phyloP scores from a whole-genome alignment of 2,797 vertebrate species.

The Malacoraja senta region DNA sequence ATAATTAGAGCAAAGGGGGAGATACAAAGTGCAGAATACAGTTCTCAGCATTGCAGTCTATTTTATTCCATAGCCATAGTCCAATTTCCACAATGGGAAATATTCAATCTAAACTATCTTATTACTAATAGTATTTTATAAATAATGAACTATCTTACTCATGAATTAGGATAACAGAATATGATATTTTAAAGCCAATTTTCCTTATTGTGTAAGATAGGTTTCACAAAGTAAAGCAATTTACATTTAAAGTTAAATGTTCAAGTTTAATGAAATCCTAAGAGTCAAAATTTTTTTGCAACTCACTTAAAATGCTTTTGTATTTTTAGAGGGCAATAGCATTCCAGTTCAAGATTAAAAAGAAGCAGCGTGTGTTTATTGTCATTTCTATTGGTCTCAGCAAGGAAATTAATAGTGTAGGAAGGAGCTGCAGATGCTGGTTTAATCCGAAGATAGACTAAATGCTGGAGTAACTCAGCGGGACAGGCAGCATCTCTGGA shows the following conservation, averaged over 20 bases:
- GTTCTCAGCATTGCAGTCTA: too few relatives aligned
- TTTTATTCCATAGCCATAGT: too few relatives aligned
- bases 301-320: neutral
- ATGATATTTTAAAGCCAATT: neutral
- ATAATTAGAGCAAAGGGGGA: too few relatives aligned
- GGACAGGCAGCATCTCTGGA: too few relatives aligned
- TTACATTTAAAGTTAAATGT: neutral
- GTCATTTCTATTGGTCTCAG: neutral
- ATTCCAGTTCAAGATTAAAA: neutral
- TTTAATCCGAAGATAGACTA: too few relatives aligned
- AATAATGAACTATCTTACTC: neutral
- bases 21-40: too few relatives aligned
- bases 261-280: neutral
- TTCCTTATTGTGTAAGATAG: neutral
- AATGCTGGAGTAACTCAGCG: too few relatives aligned
- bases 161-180: neutral
- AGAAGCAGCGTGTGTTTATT: neutral
- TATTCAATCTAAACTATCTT: neutral
- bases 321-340: neutral
- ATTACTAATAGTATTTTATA: neutral
- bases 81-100: too few relatives aligned
- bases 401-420: neutral
- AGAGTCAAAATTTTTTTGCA: neutral
- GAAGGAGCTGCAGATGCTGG: too few relatives aligned
- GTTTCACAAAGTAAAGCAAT: neutral